Evolutionary conservation across 2,888 invertebrate genomes (phyloP), one percentile per base, ranked within the genome.

Genomic region (Chironomus tentans): DNA sequence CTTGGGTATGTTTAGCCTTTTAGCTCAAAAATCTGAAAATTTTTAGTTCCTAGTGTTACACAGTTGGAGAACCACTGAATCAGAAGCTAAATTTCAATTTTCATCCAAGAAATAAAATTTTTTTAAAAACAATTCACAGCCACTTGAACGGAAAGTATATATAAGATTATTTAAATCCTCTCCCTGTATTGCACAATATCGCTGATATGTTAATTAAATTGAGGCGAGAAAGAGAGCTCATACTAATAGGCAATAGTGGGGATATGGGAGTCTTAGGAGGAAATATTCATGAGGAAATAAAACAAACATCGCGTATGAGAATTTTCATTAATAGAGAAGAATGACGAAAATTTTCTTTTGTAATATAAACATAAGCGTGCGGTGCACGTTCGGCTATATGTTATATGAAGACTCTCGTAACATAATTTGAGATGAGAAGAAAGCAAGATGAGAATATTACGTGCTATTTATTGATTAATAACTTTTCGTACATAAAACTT

Each of bases 131-230:
- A 65, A 65, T 65, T 65, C 24, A 5, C 65, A 18, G 65, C 65
- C 65, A 65, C 24, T 22, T 13, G 13, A 13, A 7, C 65, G 24
- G 22, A 65, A 24, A 65, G 38, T 38, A 38, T 38, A 38, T 38
- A 38, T 38, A 38, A 7, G 10, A 7, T n/a, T 50, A 1, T 15
- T 56, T n/a, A 56, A 15, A n/a, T 56, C 56, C n/a, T 56, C 56
- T 15, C n/a, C 15, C 56, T n/a, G 18, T n/a, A 73, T 73, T 73
- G 72, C 72, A 56, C 62, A 62, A 73, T 61, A n/a, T 12, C 18
- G 72, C 62, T 73, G 72, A 73, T 73, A 62, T 73, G 72, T 73
- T 73, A 73, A 73, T 73, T 73, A 38, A 73, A 73, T 62, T 61
- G 21, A 62, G 4, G 62, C 38, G 13, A 13, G 24, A 62, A 62